A percentile compares a stretch with the other conserved stretches of the same genome.
Evolutionary conservation across 2,113 vertebrate genomes (phyloP).

Genomic region (Dipodomys spectabilis): DNA sequence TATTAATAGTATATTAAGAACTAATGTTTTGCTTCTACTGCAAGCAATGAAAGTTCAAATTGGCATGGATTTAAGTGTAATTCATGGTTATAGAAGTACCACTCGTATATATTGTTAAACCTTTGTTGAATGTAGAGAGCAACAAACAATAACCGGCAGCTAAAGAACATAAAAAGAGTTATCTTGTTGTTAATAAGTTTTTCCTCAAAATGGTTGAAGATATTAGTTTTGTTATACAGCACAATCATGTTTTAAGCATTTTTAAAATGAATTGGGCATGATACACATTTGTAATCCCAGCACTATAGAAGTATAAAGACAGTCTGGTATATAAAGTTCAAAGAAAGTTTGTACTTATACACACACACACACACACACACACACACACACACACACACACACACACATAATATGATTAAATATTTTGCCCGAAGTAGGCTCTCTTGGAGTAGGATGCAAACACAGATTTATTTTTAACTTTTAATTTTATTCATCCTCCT

Average conservation of each 20-base stretch:
- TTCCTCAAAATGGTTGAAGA: conserved; percentile 32
- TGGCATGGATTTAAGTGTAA: background rate
- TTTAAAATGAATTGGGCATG: background rate
- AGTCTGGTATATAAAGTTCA: too few relatives aligned
- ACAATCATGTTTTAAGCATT: background rate
- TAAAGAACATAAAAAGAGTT: background rate
- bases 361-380: too few relatives aligned
- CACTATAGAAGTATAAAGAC: too few relatives aligned
- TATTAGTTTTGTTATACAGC: background rate
- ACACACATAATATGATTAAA: too few relatives aligned
- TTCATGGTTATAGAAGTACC: background rate
- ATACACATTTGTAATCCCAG: too few relatives aligned
- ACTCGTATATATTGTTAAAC: background rate
- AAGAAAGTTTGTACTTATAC: too few relatives aligned
- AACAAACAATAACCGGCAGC: background rate
- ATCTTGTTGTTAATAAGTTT: background rate
- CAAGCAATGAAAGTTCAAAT: background rate
- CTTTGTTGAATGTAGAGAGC: background rate
- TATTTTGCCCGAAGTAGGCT: background rate
- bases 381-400: too few relatives aligned
- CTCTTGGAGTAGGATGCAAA: background rate
- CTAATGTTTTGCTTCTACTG: background rate
- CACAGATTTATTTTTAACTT: background rate
- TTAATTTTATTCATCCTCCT: background rate
- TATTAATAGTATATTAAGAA: background rate